Percentiles rank a stretch among this genome's conserved stretches.
Evolutionary conservation across 2,888 invertebrate genomes (phyloP).

Genomic region (Drosophila acutilabella): DNA sequence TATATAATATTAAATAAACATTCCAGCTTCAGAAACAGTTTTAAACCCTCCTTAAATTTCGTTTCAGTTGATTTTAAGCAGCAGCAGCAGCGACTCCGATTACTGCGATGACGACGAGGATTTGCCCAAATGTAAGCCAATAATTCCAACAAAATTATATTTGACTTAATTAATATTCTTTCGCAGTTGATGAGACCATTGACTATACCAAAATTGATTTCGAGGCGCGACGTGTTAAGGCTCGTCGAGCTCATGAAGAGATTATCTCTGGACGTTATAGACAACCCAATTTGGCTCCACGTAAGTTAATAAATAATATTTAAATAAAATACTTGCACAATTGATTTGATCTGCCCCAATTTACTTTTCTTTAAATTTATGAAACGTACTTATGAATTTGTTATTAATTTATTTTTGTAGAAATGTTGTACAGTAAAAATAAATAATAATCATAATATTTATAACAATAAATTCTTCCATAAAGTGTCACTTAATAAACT

Average conservation of each 20-base stretch:
- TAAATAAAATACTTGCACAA: too few species aligned
- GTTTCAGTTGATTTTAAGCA: conserved; percentile 83
- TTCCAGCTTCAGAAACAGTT: too few species aligned
- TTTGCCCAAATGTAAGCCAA: conserved; percentile 80
- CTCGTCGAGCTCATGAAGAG: conserved; percentile 85
- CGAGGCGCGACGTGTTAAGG: conserved; percentile 84
- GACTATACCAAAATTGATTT: conserved; percentile 85
- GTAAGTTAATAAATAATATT: conserved; percentile 60
- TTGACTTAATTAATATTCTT: neutral
- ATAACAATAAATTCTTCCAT: neutral
- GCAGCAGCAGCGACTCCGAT: conserved; percentile 85
- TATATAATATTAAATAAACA: too few species aligned
- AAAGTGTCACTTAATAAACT: too few species aligned
- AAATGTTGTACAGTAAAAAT: too few species aligned
- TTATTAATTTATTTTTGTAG: too few species aligned
- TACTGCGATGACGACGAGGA: conserved; percentile 84
- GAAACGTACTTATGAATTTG: too few species aligned
- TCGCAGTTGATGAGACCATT: conserved; percentile 83
- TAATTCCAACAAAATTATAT: neutral
- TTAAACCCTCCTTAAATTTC: too few species aligned
- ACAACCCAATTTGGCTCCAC: conserved; percentile 84
- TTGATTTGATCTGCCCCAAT: neutral
- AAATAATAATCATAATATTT: too few species aligned
- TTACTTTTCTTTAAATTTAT: neutral
- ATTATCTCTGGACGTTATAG: conserved; percentile 85